A percentile compares a stretch with the other conserved stretches of the same genome.
Evolutionary conservation across 2,888 invertebrate species (phyloP).

Genomic region (Steromphala cineraria): DNA sequence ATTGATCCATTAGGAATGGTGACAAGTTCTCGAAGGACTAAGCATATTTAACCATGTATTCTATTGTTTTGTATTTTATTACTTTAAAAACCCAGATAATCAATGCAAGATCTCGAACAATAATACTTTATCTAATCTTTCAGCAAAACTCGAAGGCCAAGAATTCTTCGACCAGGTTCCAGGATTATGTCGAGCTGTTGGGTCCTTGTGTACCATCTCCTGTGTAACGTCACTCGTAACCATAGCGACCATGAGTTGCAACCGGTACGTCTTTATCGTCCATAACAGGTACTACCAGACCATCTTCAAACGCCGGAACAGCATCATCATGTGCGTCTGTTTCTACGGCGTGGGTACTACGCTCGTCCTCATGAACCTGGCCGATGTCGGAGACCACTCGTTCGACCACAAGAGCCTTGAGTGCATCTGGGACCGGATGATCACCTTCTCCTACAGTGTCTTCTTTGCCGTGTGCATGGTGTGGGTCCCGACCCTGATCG

Average conservation of each 20-base stretch:
- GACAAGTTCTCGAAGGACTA: too few species aligned
- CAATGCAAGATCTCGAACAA: too few species aligned
- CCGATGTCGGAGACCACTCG: conserved; percentile 53
- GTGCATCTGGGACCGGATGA: conserved; percentile 63
- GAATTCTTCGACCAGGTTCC: conserved; percentile 50
- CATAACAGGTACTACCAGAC: conserved; percentile 40
- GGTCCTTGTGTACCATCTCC: conserved; percentile 55
- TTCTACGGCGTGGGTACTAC: conserved; percentile 49
- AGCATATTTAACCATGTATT: too few species aligned
- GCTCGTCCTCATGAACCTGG: conserved; percentile 49
- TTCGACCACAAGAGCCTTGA: conserved; percentile 57
- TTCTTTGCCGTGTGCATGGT: conserved; percentile 54
- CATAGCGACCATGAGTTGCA: conserved; percentile 58
- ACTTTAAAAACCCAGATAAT: too few species aligned
- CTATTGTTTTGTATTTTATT: too few species aligned
- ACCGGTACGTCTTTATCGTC: conserved; percentile 60
- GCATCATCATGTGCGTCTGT: conserved; percentile 43
- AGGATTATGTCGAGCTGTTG: conserved; percentile 56
- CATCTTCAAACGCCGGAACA: conserved; percentile 48
- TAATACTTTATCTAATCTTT: conserved; percentile 20
- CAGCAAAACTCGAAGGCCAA: conserved; percentile 60
- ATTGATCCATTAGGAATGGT: too few species aligned
- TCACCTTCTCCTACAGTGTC: conserved; percentile 54
- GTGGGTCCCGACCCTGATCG: conserved; percentile 53
- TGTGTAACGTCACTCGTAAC: conserved; percentile 59